These are phyloP conservation scores for Aphelenchoides fujianensis DNA, from an alignment of 1,140 invertebrate species.

Conservation along the genomic window DNA sequence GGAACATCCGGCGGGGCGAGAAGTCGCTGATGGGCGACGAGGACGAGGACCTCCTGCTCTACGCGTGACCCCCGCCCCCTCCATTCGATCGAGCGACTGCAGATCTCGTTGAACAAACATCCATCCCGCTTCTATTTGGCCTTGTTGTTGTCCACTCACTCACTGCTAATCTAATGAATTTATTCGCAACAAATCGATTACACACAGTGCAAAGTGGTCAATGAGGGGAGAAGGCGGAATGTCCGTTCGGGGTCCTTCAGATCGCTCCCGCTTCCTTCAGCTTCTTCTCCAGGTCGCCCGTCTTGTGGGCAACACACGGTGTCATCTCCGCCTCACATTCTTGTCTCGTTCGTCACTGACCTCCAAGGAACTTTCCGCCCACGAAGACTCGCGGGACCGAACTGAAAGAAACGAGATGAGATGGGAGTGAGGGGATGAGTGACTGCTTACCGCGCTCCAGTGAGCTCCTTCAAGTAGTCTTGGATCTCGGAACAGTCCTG, in stretches of 20 bases:
- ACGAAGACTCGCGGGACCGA: slow-evolving; percentile 85
- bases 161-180: background rate
- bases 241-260: too few relatives aligned
- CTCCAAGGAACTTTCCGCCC: slow-evolving; percentile 81
- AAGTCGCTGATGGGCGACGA: slow-evolving; percentile 14
- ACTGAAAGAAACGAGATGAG: slow-evolving; percentile 20
- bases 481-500: slow-evolving; percentile 77
- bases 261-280: slow-evolving; percentile 26
- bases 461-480: slow-evolving; percentile 74
- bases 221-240: too few relatives aligned
- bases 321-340: slow-evolving; percentile 26
- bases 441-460: slow-evolving; percentile 66
- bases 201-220: background rate
- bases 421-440: background rate
- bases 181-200: slow-evolving; percentile 7
- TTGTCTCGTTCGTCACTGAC: slow-evolving; percentile 73
- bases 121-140: slow-evolving; percentile 3
- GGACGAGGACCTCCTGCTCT: slow-evolving; percentile 29
- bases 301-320: slow-evolving; percentile 20
- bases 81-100: background rate
- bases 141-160: background rate
- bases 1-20: slow-evolving; percentile 24
- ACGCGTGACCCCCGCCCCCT: slow-evolving; percentile 11
- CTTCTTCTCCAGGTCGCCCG: slow-evolving; percentile 26
- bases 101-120: background rate